Evolutionary conservation across 2,888 invertebrate genomes (phyloP).

Genomic region (Zygaena filipendulae): DNA sequence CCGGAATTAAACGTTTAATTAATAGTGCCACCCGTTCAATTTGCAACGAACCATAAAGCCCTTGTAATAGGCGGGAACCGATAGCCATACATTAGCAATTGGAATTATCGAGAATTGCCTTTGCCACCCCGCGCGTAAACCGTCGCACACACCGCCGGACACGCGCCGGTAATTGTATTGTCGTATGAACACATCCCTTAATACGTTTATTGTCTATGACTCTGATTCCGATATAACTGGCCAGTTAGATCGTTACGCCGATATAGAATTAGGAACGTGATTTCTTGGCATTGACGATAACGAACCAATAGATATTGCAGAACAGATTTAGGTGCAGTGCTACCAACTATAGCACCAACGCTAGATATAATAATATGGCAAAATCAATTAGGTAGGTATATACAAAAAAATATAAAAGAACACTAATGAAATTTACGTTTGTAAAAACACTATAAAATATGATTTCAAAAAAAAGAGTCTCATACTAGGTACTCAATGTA

Average conservation of each 20-base stretch:
- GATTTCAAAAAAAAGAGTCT: too few species aligned
- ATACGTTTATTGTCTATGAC: slow-evolving; percentile 48
- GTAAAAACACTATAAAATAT: too few species aligned
- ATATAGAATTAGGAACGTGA: slow-evolving; percentile 18
- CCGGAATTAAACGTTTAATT: slow-evolving; percentile 36
- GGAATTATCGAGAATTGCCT: slow-evolving; percentile 48
- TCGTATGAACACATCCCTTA: slow-evolving; percentile 38
- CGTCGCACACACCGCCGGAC: too few species aligned
- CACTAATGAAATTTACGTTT: too few species aligned
- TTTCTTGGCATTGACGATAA: too few species aligned
- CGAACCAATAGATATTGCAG: too few species aligned
- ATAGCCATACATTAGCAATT: slow-evolving; percentile 48
- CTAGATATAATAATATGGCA: too few species aligned
- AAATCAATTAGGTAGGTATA: too few species aligned
- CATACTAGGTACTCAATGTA: too few species aligned
- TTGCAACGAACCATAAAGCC: slow-evolving; percentile 38
- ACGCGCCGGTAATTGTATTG: slow-evolving; percentile 51
- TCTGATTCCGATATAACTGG: slow-evolving; percentile 11
- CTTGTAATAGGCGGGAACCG: slow-evolving; percentile 35
- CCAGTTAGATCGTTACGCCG: slow-evolving; percentile 15
- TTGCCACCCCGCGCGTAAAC: slow-evolving; percentile 26
- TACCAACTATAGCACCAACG: too few species aligned
- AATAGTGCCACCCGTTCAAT: slow-evolving; percentile 47
- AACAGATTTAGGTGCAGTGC: too few species aligned
- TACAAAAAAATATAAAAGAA: too few species aligned